phyloP scores from a whole-genome alignment of 2,888 invertebrate species.

The Schizotus pectinicornis region DNA sequence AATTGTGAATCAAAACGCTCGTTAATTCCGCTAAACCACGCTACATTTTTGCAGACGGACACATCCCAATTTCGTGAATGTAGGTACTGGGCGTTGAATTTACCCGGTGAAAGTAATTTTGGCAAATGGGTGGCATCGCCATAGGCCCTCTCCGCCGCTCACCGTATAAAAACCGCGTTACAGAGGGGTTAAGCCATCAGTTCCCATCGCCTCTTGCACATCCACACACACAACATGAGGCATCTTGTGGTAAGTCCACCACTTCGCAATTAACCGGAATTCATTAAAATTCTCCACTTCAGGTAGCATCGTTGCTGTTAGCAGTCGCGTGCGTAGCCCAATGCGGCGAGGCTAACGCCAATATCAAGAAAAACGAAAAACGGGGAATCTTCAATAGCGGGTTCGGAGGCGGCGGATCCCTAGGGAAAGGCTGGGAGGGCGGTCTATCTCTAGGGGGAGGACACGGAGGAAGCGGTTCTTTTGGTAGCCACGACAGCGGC shows the following conservation, averaged over 20 bases:
- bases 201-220: constrained; percentile 22
- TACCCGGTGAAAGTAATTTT: constrained; percentile 32
- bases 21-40: not conserved
- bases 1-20: not conserved
- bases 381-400: constrained; percentile 11
- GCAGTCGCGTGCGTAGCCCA: constrained; percentile 27
- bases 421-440: constrained; percentile 8
- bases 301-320: constrained; percentile 29
- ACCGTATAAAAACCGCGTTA: constrained; percentile 20
- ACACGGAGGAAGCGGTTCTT: not conserved
- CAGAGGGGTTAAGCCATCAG: constrained; percentile 23
- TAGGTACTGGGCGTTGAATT: constrained; percentile 14
- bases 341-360: constrained; percentile 24
- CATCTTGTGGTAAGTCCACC: constrained; percentile 28
- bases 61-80: constrained; percentile 16
- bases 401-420: constrained; percentile 1
- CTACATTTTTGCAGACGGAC: not conserved
- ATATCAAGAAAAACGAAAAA: constrained; percentile 29
- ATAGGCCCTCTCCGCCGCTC: constrained; percentile 21
- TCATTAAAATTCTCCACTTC: constrained; percentile 6
- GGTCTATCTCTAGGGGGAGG: constrained; percentile 11
- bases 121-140: constrained; percentile 23
- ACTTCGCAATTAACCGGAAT: not conserved
- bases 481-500: no score
- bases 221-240: constrained; percentile 26